Conservation (phyloP, 2,888 invertebrate genomes). For the Sacculina carcini region DNA sequence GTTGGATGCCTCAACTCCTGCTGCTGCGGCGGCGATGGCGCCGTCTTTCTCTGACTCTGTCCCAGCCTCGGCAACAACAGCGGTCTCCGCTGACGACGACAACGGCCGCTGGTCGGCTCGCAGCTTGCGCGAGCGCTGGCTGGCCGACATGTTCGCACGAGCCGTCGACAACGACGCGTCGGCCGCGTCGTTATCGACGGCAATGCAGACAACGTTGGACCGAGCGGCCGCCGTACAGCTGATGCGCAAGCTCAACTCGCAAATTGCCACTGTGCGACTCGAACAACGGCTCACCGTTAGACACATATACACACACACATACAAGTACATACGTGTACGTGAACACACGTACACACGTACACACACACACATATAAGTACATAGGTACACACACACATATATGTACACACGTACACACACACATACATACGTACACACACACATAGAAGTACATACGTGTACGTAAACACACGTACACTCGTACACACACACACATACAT, state of each 20-base stretch:
- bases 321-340: background rate
- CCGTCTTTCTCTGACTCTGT: background rate
- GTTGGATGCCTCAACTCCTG: background rate
- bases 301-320: conserved; percentile 2
- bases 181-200: too few relatives aligned
- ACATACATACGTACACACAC: background rate
- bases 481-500: conserved; percentile 2
- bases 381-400: background rate
- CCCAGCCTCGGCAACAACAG: conserved; percentile 8
- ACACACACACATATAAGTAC: background rate
- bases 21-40: background rate
- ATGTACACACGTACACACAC: background rate
- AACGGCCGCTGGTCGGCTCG: too few relatives aligned
- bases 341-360: background rate
- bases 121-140: conserved; percentile 22
- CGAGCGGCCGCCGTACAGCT: conserved; percentile 22
- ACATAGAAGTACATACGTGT: background rate
- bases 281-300: conserved; percentile 27
- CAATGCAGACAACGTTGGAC: too few relatives aligned
- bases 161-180: conserved; percentile 18
- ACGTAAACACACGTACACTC: background rate
- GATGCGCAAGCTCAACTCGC: conserved; percentile 24
- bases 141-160: conserved; percentile 23
- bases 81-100: conserved; percentile 15
- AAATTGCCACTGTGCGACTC: conserved; percentile 24